Percentiles rank a stretch among this genome's conserved stretches.
Conservation (phyloP, 2,888 invertebrate genomes). For the Scaptomyza flava region DNA sequence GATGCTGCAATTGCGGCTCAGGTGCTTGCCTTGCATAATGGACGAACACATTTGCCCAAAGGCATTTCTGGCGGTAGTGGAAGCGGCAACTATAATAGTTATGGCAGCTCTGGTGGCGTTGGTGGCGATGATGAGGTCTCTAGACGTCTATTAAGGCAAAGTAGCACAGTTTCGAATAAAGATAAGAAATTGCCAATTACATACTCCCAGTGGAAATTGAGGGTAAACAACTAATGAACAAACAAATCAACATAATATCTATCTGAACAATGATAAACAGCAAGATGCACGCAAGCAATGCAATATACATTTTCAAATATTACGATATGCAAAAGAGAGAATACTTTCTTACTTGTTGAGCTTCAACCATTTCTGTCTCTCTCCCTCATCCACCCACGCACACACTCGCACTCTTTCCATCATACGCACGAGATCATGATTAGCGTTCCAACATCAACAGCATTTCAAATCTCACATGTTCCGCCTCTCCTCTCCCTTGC, state of each 20-base stretch:
- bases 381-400: slow-evolving; percentile 8
- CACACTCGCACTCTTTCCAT: slow-evolving; percentile 7
- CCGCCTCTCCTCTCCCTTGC: background rate
- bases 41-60: slow-evolving; percentile 64
- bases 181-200: slow-evolving; percentile 86
- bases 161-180: slow-evolving; percentile 83
- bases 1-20: slow-evolving; percentile 79
- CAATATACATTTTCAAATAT: slow-evolving; percentile 17
- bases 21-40: slow-evolving; percentile 76
- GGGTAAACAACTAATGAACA: slow-evolving; percentile 84
- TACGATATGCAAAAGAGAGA: slow-evolving; percentile 5
- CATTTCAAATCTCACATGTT: background rate
- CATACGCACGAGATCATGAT: slow-evolving; percentile 16
- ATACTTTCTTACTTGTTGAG: slow-evolving; percentile 20
- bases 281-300: slow-evolving; percentile 32
- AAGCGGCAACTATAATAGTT: slow-evolving; percentile 1
- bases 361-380: slow-evolving; percentile 13
- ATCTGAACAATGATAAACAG: slow-evolving; percentile 15
- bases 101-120: slow-evolving; percentile 34
- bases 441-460: slow-evolving; percentile 12
- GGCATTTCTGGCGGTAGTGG: slow-evolving; percentile 51
- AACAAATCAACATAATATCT: slow-evolving; percentile 17
- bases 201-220: slow-evolving; percentile 87
- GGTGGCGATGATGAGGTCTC: slow-evolving; percentile 85
- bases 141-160: slow-evolving; percentile 85